phyloP scores from a whole-genome alignment of 2,797 vertebrate species.

The Carapus acus region DNA sequence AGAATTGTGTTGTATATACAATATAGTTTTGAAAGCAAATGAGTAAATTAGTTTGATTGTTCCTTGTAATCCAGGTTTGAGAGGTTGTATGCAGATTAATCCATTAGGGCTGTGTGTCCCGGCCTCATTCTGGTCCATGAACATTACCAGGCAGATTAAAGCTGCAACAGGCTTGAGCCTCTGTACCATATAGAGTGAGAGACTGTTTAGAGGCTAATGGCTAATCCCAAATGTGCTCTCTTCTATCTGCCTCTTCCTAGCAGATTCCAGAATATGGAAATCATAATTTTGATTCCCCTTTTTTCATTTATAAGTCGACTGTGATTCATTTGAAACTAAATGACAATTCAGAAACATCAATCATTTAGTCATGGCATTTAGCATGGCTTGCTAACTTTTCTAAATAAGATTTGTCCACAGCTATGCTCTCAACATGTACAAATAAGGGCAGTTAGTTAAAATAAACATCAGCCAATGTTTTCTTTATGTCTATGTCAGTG shows the following conservation, averaged over 20 bases:
- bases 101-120: slow-evolving; percentile 60
- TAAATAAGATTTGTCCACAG: too few relatives aligned
- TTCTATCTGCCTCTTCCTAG: slow-evolving; percentile 31
- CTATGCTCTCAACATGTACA: too few relatives aligned
- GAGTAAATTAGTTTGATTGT: slow-evolving; percentile 49
- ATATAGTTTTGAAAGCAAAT: slow-evolving; percentile 38
- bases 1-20: slow-evolving; percentile 28
- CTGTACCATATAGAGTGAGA: slow-evolving; percentile 52
- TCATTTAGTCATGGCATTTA: too few relatives aligned
- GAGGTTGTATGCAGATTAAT: slow-evolving; percentile 58
- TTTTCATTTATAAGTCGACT: too few relatives aligned
- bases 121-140: slow-evolving; percentile 61
- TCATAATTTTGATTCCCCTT: slow-evolving; percentile 9
- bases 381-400: too few relatives aligned
- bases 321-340: too few relatives aligned
- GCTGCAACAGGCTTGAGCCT: slow-evolving; percentile 60
- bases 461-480: too few relatives aligned
- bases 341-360: too few relatives aligned
- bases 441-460: too few relatives aligned
- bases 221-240: slow-evolving; percentile 61
- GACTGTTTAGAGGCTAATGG: slow-evolving; percentile 57
- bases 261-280: slow-evolving; percentile 15
- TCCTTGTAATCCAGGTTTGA: slow-evolving; percentile 51
- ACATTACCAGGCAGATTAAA: slow-evolving; percentile 70
- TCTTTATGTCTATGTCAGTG: too few relatives aligned